A percentile compares a stretch with the other conserved stretches of the same genome.
Evolutionary conservation across 2,888 invertebrate genomes (phyloP).

Genomic region (Pseudoips prasinana): DNA sequence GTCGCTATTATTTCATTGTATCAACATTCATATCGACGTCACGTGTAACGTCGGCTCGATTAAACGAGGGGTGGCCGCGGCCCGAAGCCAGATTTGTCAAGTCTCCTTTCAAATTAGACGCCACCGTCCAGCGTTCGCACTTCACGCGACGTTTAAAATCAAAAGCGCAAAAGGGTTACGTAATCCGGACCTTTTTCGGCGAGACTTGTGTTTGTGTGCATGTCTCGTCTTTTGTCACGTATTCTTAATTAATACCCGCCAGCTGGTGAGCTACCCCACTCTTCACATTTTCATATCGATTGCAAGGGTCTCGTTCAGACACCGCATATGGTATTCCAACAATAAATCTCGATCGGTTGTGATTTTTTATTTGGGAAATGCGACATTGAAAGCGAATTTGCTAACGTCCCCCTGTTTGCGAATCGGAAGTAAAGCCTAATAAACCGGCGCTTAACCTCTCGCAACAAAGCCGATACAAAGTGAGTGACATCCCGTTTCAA

Average conservation of each 20-base stretch:
- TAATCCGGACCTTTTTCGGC: slow-evolving; percentile 79
- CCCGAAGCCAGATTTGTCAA: slow-evolving; percentile 79
- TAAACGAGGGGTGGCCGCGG: slow-evolving; percentile 68
- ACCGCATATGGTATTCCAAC: slow-evolving; percentile 42
- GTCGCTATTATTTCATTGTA: slow-evolving; percentile 73
- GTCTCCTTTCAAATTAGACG: slow-evolving; percentile 77
- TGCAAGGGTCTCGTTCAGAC: slow-evolving; percentile 54
- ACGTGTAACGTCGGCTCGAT: slow-evolving; percentile 68
- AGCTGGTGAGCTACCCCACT: slow-evolving; percentile 68
- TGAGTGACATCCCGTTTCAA: slow-evolving; percentile 77
- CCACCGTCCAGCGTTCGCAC: slow-evolving; percentile 65
- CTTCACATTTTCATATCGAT: slow-evolving; percentile 76
- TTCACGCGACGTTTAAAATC: slow-evolving; percentile 78
- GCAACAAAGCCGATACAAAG: slow-evolving; percentile 80
- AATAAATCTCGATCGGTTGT: slow-evolving; percentile 53
- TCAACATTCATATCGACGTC: slow-evolving; percentile 75
- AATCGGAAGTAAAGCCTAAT: slow-evolving; percentile 77
- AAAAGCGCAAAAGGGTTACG: slow-evolving; percentile 80
- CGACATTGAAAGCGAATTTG: slow-evolving; percentile 59
- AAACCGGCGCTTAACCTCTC: slow-evolving; percentile 79
- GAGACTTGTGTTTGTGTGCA: slow-evolving; percentile 74
- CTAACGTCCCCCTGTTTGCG: slow-evolving; percentile 68
- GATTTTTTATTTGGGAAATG: slow-evolving; percentile 47
- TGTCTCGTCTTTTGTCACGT: slow-evolving; percentile 82
- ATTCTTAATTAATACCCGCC: slow-evolving; percentile 80